These are phyloP conservation scores for Hippocampus mohnikei DNA, from an alignment of 2,113 vertebrate genomes.

Conservation along the genomic window DNA sequence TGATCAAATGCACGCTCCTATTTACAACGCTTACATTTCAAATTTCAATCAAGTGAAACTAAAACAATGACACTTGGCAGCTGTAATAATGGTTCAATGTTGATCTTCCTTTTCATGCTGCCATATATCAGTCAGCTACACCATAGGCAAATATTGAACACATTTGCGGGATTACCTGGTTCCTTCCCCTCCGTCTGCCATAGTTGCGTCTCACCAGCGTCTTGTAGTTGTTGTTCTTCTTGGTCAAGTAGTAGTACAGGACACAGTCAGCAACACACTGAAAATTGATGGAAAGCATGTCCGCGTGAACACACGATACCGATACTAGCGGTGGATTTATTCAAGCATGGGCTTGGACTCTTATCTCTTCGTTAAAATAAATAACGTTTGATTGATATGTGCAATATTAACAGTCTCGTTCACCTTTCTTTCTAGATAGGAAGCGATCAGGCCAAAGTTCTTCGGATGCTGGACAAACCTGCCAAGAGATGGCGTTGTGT, in stretches of 20 bases:
- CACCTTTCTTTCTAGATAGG: slow-evolving; percentile 97
- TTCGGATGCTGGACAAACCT: slow-evolving; percentile 99
- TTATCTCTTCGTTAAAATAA: background rate
- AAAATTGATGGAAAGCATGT: slow-evolving; percentile 23
- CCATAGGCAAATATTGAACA: no score
- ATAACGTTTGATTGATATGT: background rate
- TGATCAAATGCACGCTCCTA: no score
- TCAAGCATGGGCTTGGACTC: background rate
- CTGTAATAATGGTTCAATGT: no score
- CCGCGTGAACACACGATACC: background rate
- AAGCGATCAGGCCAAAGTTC: slow-evolving; percentile 96
- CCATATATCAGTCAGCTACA: background rate
- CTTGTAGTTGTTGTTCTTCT: slow-evolving; percentile 99
- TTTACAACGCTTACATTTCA: no score
- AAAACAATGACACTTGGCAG: no score
- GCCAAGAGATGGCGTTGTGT: slow-evolving; percentile 18
- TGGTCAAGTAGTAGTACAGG: slow-evolving; percentile 97
- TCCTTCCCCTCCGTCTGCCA: slow-evolving; percentile 88
- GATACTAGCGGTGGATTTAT: background rate
- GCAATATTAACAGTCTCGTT: slow-evolving; percentile 44
- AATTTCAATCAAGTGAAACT: no score
- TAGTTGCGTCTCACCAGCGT: slow-evolving; percentile 94
- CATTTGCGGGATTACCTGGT: slow-evolving; percentile 77
- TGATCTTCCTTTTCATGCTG: no score
- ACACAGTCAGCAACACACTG: slow-evolving; percentile 96